Base-by-base conservation (phyloP, 1,140 invertebrate species). In the Aphelinus atriplicis region DNA sequence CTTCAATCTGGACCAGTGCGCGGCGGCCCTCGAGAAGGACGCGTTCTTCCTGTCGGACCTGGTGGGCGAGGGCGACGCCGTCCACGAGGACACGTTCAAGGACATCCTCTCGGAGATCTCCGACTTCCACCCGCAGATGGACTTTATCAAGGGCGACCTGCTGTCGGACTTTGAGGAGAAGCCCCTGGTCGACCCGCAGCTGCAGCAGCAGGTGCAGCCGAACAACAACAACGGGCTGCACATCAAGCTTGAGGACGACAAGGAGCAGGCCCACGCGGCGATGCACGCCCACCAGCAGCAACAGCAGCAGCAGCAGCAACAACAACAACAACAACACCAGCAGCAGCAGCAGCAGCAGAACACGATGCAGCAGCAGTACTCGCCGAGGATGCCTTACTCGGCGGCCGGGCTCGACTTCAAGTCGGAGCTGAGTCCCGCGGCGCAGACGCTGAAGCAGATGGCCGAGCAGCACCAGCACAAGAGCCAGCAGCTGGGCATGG, bases 391-490 rank as follows among this genome's bases (percentile, higher is more conserved):
- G 4, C 79, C 86, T 0, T 90, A 90, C 63, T 83, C 87, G 2
- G 26, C 67, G 5, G 55, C n/a, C 1, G 84, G 88, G 3, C 73
- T 89, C 61, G 90, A 91, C 68, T 90, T 90, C 69, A 91, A 92
- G 76, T 90, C 90, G 0, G 93, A 95, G 81, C 90, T 94, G 83
- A 95, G 94, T 70, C 94, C 95, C 5, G 96, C 96, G 1, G 96
- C 96, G 2, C 95, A 97, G 87, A 97, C 96, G 0, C 88, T 98
- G 7, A 97, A 97, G 84, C 96, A 97, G 81, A 97, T 97, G 96
- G 96, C 96, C 3, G 96, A 97, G 82, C 96, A 98, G 83, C 96
- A 98, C 84, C 96, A 97, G 86, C 95, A 96, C 86, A 96, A 95
- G 84, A 92, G 90, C 75, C 91, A 88, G 74, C 88, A 88, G 53